Evolutionary conservation across 2,888 invertebrate species (phyloP), one percentile per base, ranked within the genome.

Genomic region (Xylota segnis): DNA sequence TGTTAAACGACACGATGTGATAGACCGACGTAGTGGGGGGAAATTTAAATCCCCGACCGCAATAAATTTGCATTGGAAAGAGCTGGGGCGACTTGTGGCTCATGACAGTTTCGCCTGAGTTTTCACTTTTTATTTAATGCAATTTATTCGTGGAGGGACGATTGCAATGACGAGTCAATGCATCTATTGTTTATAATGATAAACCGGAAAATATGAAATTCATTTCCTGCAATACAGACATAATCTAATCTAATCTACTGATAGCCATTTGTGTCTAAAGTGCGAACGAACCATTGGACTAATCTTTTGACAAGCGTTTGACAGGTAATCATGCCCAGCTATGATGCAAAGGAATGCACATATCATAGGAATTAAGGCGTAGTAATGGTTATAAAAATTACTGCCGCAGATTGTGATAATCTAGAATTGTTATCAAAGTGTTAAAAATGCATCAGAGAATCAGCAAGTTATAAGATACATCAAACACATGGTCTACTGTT

Each of bases 1-100:
- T 27, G 74, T 74, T 74, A 63, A 66, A 54, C 66, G 59, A 54
- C 32, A 54, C 66, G 59, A 54, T 37, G 56, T 27, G 66, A 72
- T 66, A 61, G 83, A 66, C 59, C 37, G 47, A 37, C 59, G 18
- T 43, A 16, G 37, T 27, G n/a, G 61, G 40, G 52, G 29, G 40
- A 68, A 83, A 52, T 47, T 66, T 23, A 32, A 66, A 78, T 52
- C 54, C 72, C 72, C 66, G 14, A 78, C 68, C 78, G 40, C 78
- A 78, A 79, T 78, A 61, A 78, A 83, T 83, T 83, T 78, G 56
- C 78, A 83, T 83, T 66, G 65, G 52, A 59, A 54, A 54, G 14
- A 58, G 23, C 27, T 40, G 18, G 23, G 58, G 27, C 40, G 10
- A 5, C 40, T 12, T 65, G 50, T 52, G 54, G 45, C 50, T 63